phyloP scores from a whole-genome alignment of 2,797 vertebrate genomes.

The Loriculus beryllinus region DNA sequence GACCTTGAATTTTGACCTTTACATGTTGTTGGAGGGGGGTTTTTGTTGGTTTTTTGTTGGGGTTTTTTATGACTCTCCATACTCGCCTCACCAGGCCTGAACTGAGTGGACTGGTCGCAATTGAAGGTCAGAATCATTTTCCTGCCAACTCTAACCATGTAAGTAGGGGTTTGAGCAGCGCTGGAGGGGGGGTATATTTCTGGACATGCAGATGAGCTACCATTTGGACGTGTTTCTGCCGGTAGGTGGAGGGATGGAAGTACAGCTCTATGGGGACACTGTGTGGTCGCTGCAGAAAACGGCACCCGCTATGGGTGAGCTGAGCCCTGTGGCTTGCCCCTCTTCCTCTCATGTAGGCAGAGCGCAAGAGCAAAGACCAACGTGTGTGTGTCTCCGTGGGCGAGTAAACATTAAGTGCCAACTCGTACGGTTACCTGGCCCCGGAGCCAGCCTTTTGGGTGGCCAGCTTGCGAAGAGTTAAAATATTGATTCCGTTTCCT shows the following conservation, averaged over 20 bases:
- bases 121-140: background rate
- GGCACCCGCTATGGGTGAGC: background rate
- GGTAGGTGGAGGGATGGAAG: background rate
- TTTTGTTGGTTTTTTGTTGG: background rate
- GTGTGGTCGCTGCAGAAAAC: constrained; percentile 44
- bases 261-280: constrained; percentile 64
- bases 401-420: background rate
- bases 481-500: background rate
- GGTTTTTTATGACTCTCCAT: accelerated
- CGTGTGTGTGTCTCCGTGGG: background rate
- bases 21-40: background rate
- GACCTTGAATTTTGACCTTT: constrained; percentile 46
- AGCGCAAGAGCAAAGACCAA: background rate
- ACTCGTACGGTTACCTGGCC: background rate
- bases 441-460: background rate
- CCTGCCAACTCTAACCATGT: background rate
- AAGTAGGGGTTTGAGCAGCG: background rate
- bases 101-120: background rate
- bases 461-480: background rate
- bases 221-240: background rate
- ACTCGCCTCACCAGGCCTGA: background rate
- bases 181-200: background rate
- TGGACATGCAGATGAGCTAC: background rate
- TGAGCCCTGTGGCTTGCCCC: background rate
- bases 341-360: background rate